Evolutionary conservation across 2,888 invertebrate genomes (phyloP).

Genomic region (Cacoxenus indagator): DNA sequence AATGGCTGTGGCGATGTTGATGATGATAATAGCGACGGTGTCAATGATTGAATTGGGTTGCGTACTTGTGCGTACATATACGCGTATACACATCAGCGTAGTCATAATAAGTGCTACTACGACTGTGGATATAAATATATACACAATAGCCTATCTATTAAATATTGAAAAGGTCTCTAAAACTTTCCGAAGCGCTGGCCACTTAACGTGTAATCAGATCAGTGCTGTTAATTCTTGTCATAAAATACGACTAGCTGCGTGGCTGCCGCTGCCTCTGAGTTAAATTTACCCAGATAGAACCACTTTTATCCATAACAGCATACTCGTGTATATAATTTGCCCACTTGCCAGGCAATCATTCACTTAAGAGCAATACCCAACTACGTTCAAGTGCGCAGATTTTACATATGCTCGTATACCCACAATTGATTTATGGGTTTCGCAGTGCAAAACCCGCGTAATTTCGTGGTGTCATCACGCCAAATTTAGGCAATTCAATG

Average conservation of each 20-base stretch:
- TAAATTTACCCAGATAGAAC: slow-evolving; percentile 24
- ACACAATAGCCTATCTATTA: background rate
- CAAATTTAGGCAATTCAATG: background rate
- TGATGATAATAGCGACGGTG: background rate
- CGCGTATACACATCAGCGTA: background rate
- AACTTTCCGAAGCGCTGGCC: background rate
- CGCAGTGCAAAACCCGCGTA: background rate
- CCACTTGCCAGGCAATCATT: slow-evolving; percentile 48
- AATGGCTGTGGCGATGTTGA: background rate
- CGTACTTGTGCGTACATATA: slow-evolving; percentile 1
- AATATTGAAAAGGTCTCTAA: background rate
- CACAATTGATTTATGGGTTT: slow-evolving; percentile 10
- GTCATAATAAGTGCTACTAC: background rate
- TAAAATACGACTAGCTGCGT: background rate
- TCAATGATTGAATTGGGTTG: slow-evolving; percentile 3
- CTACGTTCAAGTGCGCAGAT: background rate
- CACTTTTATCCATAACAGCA: slow-evolving; percentile 47
- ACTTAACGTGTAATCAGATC: background rate
- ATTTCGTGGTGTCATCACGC: background rate
- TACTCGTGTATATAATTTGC: slow-evolving; percentile 31
- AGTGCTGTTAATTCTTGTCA: slow-evolving; percentile 12
- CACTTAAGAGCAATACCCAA: slow-evolving; percentile 46
- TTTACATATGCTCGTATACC: no score
- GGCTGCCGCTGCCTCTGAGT: background rate
- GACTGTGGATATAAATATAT: background rate